Evolutionary conservation across 1,140 invertebrate species (phyloP), one percentile per base, ranked within the genome.

Genomic region (Pemphigus obesinymphae): DNA sequence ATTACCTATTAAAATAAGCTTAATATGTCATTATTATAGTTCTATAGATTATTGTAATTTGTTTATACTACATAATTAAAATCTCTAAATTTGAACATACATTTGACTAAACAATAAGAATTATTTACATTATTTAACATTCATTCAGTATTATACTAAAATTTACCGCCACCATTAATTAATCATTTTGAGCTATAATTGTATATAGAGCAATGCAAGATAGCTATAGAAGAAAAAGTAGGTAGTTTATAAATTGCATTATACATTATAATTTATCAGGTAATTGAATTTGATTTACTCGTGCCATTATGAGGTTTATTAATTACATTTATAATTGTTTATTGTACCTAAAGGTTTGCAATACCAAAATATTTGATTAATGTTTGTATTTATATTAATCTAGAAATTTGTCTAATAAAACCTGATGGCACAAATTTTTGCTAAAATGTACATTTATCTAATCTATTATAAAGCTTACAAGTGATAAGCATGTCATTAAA

Each of bases 101-200:
- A 29, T 80, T 61, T 29, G 10, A 73, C 63, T 26, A 31, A 43
- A 29, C 37, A 53, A 34, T 34, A 0, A 31, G 8, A 50, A 50
- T 58, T 61, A 80, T 50, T 73, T 73, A 72, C 68, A 73, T 26
- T 73, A 40, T 55, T 55, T 43, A 37, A 76, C 6, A 75, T 75
- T 48, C 17, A n/a, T 40, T 8, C 43, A 45, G 43, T 43, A 45
- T 45, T 48, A 29, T 63, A 61, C 26, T 61, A 43, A 63, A 80
- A 23, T 78, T 40, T 23, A 80, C 76, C 76, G 11, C 76, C 76
- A 80, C 76, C 76, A 61, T n/a, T n/a, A n/a, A n/a, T n/a, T n/a
- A n/a, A n/a, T n/a, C n/a, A 8, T 80, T 45, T 61, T 61, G 53
- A 80, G 53, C 55, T 45, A 61, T 78, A 23, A 73, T 48, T 29